Evolutionary conservation across 2,113 vertebrate genomes (phyloP).

Genomic region (Prietella phreatophila): DNA sequence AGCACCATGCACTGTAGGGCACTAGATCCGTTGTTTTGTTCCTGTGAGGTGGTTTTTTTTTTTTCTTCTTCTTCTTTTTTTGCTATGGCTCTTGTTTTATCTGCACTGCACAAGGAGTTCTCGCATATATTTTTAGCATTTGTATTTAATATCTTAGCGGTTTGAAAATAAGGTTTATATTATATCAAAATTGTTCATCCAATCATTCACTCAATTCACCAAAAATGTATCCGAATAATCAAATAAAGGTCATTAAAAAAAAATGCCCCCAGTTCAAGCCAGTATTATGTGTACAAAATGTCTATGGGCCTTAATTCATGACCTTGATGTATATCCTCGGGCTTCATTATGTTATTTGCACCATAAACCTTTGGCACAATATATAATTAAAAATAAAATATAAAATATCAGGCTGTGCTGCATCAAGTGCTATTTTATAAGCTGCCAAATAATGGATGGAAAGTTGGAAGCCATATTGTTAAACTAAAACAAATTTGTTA

Average conservation of each 20-base stretch:
- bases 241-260: neutral
- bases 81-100: neutral
- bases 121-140: neutral
- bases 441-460: neutral
- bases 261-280: neutral
- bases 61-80: neutral
- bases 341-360: neutral
- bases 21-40: neutral
- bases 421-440: slow-evolving; percentile 3
- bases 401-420: neutral
- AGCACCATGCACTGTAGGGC: neutral
- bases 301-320: neutral
- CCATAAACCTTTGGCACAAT: neutral
- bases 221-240: neutral
- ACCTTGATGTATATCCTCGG: neutral
- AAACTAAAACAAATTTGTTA: neutral
- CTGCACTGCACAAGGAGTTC: neutral
- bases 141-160: neutral
- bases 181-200: neutral
- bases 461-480: neutral
- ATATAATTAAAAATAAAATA: neutral
- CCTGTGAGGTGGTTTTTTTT: neutral
- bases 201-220: no score
- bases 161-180: neutral
- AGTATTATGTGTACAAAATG: neutral